Evolutionary conservation across 1,140 invertebrate species (phyloP).

Genomic region (Drosophila sproati): DNA sequence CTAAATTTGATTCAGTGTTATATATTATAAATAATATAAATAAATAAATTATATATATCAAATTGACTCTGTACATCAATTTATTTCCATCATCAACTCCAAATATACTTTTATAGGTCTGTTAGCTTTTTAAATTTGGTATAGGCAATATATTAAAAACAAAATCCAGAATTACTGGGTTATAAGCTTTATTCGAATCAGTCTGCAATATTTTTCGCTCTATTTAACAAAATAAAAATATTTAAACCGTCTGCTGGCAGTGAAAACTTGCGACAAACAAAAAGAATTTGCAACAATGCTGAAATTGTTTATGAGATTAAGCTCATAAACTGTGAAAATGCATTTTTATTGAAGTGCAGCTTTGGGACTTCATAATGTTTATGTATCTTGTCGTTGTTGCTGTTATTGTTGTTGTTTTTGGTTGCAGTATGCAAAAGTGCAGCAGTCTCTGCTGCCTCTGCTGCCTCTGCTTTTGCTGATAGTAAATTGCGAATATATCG

Average conservation of each 20-base stretch:
- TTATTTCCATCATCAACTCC: no score
- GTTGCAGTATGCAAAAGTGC: neutral
- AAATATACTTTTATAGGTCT: no score
- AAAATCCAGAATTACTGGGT: neutral
- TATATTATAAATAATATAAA: no score
- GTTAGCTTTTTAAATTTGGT: no score
- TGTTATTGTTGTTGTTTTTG: conserved; percentile 28
- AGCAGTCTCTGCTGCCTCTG: conserved; percentile 1
- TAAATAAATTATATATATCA: no score
- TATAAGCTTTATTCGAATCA: neutral
- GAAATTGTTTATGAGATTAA: conserved; percentile 83
- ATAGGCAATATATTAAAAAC: neutral
- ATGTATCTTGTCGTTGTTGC: conserved; percentile 14
- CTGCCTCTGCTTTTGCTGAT: conserved; percentile 57
- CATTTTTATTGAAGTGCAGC: conserved; percentile 84
- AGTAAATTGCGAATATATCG: conserved; percentile 77
- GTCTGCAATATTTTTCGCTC: neutral
- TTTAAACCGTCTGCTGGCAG: conserved; percentile 61
- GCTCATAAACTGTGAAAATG: conserved; percentile 82
- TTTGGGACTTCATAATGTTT: conserved; percentile 77
- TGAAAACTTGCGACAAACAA: conserved; percentile 50
- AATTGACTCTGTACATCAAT: no score
- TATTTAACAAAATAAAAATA: conserved; percentile 20
- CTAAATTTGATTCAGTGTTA: no score
- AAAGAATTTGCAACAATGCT: conserved; percentile 68